Percentiles rank a stretch among this genome's conserved stretches.
Conservation (phyloP, 1,140 invertebrate species). For the Megalonaias nervosa region DNA sequence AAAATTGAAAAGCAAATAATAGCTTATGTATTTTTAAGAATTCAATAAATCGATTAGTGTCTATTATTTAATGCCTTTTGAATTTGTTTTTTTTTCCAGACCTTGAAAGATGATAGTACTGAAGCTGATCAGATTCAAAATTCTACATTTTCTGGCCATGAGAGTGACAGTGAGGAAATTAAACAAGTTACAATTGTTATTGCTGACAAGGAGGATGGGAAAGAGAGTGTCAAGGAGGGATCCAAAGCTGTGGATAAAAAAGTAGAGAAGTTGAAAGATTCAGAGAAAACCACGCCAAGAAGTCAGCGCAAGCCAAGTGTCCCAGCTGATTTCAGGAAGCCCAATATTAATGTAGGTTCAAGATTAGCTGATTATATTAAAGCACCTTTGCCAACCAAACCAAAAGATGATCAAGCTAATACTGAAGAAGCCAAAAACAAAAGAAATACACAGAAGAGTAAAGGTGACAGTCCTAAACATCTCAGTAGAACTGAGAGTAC, state of each 20-base stretch:
- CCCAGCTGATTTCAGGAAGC: slow-evolving; percentile 63
- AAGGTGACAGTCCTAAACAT: slow-evolving; percentile 23
- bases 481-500: slow-evolving; percentile 37
- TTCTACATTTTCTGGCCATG: no score
- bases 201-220: slow-evolving; percentile 29
- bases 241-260: slow-evolving; percentile 64
- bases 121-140: no score
- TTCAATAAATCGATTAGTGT: no score
- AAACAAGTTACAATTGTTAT: slow-evolving; percentile 15
- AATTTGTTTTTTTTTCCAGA: no score
- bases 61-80: no score
- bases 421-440: slow-evolving; percentile 51
- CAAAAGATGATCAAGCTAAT: slow-evolving; percentile 51
- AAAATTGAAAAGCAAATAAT: no score
- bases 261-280: slow-evolving; percentile 30
- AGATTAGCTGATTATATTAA: slow-evolving; percentile 64
- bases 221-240: slow-evolving; percentile 64
- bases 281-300: slow-evolving; percentile 38
- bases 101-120: no score
- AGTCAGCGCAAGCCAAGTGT: slow-evolving; percentile 39
- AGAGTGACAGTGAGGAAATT: no score
- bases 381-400: slow-evolving; percentile 49
- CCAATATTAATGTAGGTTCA: slow-evolving; percentile 67
- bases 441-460: slow-evolving; percentile 39
- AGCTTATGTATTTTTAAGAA: no score